Conservation (phyloP, 2,888 invertebrate species). For the Ornithoptera priamus region DNA sequence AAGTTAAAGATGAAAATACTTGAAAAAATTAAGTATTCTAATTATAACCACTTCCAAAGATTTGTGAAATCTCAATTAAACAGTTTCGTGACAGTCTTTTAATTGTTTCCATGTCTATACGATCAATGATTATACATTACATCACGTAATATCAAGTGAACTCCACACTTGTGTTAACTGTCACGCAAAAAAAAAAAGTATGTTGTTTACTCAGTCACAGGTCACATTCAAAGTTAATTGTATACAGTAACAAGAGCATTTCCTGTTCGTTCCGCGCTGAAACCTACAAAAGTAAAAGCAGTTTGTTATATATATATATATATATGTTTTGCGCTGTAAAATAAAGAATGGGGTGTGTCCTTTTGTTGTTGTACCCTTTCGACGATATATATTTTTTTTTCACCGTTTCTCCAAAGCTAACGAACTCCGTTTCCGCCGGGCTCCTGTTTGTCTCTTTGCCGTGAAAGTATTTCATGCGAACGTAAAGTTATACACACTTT, state of each 20-base stretch:
- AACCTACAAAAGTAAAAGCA: neutral
- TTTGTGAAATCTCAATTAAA: too few species aligned
- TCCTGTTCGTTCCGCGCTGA: neutral
- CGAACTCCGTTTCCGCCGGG: neutral
- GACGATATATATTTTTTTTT: neutral
- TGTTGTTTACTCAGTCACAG: too few species aligned
- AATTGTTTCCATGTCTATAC: too few species aligned
- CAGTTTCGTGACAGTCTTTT: too few species aligned
- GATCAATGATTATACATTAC: too few species aligned
- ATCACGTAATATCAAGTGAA: too few species aligned
- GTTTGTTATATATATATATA: neutral
- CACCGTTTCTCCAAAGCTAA: neutral
- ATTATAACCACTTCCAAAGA: too few species aligned
- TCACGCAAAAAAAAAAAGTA: too few species aligned
- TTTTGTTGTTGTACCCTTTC: too few species aligned
- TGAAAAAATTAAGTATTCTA: too few species aligned
- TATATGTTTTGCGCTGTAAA: neutral
- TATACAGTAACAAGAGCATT: neutral
- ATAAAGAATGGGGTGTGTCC: neutral
- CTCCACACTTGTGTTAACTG: too few species aligned
- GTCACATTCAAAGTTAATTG: neutral
- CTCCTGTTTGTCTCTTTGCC: neutral
- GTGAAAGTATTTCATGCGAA: neutral
- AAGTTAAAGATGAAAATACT: too few species aligned
- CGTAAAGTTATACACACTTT: neutral